These are phyloP conservation scores for Lasioglossum vierecki DNA, from an alignment of 2,888 invertebrate species.

Conservation along the genomic window DNA sequence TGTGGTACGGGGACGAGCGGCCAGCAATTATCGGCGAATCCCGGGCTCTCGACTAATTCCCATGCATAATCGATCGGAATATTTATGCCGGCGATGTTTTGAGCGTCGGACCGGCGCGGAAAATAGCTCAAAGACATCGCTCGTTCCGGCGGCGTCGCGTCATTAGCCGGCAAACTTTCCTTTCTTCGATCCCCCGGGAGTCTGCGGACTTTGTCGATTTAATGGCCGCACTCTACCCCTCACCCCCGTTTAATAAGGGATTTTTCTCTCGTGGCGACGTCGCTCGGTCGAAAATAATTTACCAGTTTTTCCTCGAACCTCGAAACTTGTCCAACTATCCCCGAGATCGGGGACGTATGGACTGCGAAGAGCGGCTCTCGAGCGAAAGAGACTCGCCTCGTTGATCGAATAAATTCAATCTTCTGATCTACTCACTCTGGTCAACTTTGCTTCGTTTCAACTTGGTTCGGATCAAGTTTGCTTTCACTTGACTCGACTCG, in stretches of 20 bases:
- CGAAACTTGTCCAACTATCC: slow-evolving; percentile 20
- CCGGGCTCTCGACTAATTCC: slow-evolving; percentile 16
- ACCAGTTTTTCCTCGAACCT: slow-evolving; percentile 35
- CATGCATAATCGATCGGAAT: slow-evolving; percentile 26
- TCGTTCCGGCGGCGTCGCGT: slow-evolving; percentile 60
- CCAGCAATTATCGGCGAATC: slow-evolving; percentile 17
- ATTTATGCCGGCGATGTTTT: slow-evolving; percentile 43
- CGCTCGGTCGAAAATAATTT: slow-evolving; percentile 51
- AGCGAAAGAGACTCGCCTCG: background rate
- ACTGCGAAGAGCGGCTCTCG: background rate
- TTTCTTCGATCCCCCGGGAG: slow-evolving; percentile 49
- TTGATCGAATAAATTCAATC: background rate
- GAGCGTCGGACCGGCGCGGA: slow-evolving; percentile 2
- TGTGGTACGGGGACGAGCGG: background rate
- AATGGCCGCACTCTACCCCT: slow-evolving; percentile 44
- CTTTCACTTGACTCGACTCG: background rate
- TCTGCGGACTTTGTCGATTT: slow-evolving; percentile 66
- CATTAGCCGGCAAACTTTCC: slow-evolving; percentile 68
- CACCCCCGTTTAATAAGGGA: slow-evolving; percentile 53
- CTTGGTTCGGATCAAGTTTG: background rate
- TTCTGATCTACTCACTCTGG: background rate
- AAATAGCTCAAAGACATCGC: slow-evolving; percentile 41
- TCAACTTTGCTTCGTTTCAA: background rate
- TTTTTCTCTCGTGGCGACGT: slow-evolving; percentile 16
- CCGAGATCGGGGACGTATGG: background rate